A percentile compares a stretch with the other conserved stretches of the same genome.
phyloP scores from a whole-genome alignment of 2,113 vertebrate genomes.

The Empidonax traillii region DNA sequence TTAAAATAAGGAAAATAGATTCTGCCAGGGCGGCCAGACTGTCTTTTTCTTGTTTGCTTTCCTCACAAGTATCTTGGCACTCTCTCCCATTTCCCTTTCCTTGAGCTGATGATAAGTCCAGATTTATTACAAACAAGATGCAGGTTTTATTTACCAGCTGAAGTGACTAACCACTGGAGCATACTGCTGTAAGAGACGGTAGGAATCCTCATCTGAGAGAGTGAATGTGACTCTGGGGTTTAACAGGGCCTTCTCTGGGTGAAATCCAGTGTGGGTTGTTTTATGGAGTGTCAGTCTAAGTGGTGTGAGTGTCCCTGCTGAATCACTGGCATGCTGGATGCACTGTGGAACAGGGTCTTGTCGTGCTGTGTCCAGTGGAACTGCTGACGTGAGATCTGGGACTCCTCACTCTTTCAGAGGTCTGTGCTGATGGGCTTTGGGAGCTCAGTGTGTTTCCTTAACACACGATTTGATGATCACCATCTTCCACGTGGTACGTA shows the following conservation, averaged over 20 bases:
- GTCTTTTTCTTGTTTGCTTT: background rate
- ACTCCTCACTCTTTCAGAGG: background rate
- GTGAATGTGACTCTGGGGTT: background rate
- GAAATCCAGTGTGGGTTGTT: background rate
- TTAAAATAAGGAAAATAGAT: background rate
- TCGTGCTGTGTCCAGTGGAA: background rate
- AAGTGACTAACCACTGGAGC: background rate
- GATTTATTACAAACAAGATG: background rate
- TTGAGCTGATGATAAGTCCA: background rate
- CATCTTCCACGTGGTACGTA: background rate
- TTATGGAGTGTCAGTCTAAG: background rate
- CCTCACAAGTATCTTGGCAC: background rate
- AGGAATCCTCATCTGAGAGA: background rate
- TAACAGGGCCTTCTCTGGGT: background rate
- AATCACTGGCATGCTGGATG: background rate
- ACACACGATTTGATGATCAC: background rate
- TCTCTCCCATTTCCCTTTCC: background rate
- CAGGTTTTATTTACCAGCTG: background rate
- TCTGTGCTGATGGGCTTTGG: rapidly evolving
- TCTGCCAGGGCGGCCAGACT: background rate
- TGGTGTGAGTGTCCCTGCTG: background rate
- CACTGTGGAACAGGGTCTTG: background rate
- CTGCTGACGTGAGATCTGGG: background rate
- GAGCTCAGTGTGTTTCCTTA: background rate
- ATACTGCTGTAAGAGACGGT: background rate